Conservation (phyloP, 2,113 vertebrate species). For the Amphiprion percula region DNA sequence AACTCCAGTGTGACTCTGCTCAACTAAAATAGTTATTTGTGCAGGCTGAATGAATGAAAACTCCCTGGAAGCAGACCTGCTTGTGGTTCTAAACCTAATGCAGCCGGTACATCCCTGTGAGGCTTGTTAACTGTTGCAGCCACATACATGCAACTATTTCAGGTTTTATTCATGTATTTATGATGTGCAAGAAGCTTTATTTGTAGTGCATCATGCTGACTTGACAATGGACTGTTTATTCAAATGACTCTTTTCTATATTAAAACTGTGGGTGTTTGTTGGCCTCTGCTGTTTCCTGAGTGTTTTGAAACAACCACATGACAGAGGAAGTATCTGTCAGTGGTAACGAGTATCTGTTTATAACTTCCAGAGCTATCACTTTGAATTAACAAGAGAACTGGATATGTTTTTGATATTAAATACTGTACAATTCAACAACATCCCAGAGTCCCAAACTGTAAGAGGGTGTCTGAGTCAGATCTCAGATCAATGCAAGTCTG, state of each 20-base stretch:
- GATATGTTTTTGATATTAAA: too few relatives aligned
- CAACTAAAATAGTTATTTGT: conserved; percentile 8
- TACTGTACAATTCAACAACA: too few relatives aligned
- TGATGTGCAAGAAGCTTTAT: background rate
- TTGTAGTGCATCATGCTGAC: too few relatives aligned
- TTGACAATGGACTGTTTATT: background rate
- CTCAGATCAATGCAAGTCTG: too few relatives aligned
- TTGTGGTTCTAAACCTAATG: conserved; percentile 1
- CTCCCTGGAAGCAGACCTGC: conserved; percentile 14
- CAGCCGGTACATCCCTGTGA: background rate
- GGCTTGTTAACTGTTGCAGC: too few relatives aligned
- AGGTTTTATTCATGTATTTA: background rate
- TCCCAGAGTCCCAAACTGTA: too few relatives aligned
- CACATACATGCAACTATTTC: background rate
- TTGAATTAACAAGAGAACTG: too few relatives aligned
- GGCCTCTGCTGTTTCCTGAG: conserved; percentile 6
- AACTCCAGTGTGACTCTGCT: background rate
- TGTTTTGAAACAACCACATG: conserved; percentile 51
- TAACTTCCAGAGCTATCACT: too few relatives aligned
- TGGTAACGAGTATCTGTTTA: background rate
- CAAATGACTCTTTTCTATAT: background rate
- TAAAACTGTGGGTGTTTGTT: background rate
- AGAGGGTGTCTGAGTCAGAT: too few relatives aligned
- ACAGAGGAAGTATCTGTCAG: conserved; percentile 57
- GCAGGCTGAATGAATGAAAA: conserved; percentile 1